These are phyloP conservation scores for Peromyscus maniculatus DNA, from an alignment of 2,113 vertebrate genomes.

Conservation along the genomic window DNA sequence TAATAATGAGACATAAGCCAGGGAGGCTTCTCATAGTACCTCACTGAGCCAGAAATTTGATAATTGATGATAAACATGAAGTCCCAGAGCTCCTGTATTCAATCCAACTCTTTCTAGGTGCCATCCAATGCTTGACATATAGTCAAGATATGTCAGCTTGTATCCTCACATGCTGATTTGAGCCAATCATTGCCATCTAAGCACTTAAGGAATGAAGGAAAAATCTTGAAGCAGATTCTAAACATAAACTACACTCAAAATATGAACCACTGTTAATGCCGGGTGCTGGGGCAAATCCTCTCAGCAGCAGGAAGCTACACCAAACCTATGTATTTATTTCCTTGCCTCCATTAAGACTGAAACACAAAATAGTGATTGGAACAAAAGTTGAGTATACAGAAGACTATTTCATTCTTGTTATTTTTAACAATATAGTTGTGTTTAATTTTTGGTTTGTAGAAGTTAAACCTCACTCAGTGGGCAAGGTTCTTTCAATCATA, in stretches of 20 bases:
- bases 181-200: not conserved
- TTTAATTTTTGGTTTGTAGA: not conserved
- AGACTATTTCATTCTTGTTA: not conserved
- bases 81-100: not conserved
- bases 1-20: not conserved
- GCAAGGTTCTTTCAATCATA: not conserved
- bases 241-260: conserved; percentile 31
- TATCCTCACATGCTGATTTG: not conserved
- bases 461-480: not conserved
- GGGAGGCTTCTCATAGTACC: not conserved
- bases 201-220: not conserved
- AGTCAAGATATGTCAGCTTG: not conserved
- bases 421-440: conserved; percentile 8
- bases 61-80: not conserved
- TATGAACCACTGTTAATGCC: not conserved
- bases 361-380: not conserved
- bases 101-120: not conserved
- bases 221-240: not conserved
- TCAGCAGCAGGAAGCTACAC: not conserved
- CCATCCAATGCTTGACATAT: not conserved
- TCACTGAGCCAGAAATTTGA: not conserved
- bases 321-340: not conserved
- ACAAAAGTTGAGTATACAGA: not conserved
- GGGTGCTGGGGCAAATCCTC: not conserved
- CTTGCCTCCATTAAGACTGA: not conserved